Percentiles rank a stretch among this genome's conserved stretches.
Evolutionary conservation across 2,888 invertebrate species (phyloP).

Genomic region (Troides aeacus): DNA sequence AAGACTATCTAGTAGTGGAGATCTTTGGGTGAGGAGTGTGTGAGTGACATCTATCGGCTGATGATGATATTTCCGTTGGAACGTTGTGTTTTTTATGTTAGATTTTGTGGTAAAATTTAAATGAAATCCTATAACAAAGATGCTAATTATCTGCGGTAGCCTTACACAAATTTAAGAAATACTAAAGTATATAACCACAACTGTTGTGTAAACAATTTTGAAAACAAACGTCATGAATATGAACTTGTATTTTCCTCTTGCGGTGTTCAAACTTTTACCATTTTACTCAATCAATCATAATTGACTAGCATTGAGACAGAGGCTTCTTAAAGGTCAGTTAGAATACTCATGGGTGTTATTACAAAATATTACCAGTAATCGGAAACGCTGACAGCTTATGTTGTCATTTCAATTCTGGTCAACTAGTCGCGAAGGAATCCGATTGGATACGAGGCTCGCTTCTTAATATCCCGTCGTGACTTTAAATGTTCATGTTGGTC

Average conservation of each 20-base stretch:
- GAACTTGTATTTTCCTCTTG: slow-evolving; percentile 4
- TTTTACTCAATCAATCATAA: slow-evolving; percentile 16
- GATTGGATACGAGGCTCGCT: background rate
- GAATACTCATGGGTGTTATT: slow-evolving; percentile 12
- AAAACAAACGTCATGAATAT: slow-evolving; percentile 3
- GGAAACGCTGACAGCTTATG: slow-evolving; percentile 1
- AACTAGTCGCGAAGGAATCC: slow-evolving; percentile 6
- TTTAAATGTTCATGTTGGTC: slow-evolving; percentile 3
- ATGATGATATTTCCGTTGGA: no score
- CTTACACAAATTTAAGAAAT: background rate
- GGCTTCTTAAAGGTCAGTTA: slow-evolving; percentile 14
- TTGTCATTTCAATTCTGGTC: slow-evolving; percentile 3
- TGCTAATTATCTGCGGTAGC: background rate
- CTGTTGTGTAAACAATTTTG: slow-evolving; percentile 5
- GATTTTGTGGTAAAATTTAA: no score
- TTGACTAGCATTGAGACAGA: slow-evolving; percentile 5
- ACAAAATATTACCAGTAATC: slow-evolving; percentile 18
- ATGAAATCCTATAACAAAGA: no score
- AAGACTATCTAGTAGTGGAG: no score
- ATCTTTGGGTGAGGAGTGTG: no score
- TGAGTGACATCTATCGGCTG: no score
- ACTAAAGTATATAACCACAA: background rate
- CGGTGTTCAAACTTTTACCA: slow-evolving; percentile 2
- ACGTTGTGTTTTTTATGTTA: no score
- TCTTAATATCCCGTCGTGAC: slow-evolving; percentile 4